Evolutionary conservation across 2,113 vertebrate genomes (phyloP), one percentile per base, ranked within the genome.

Genomic region (Merops nubicus): DNA sequence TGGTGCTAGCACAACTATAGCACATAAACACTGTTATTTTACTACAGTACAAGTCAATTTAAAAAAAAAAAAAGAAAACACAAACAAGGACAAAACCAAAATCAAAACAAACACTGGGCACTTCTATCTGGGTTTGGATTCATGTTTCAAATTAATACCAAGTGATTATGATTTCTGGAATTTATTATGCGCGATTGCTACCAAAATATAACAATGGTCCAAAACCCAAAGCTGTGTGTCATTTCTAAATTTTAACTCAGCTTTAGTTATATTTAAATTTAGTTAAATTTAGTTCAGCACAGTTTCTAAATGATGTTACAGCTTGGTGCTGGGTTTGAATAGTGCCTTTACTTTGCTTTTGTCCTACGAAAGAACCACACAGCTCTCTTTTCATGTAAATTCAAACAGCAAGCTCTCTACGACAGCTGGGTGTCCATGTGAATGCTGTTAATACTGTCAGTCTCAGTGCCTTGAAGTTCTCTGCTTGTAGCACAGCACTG

Each of bases 311-410:
- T 93, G 40, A 74, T 65, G 45, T 69, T 77, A 33, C 25, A 79
- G 26, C 42, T 81, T 91, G 86, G 38, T 64, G 72, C 9, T 28
- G 14, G 12, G 13, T 83, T 93, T 70, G 45, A 81, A 63, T 33
- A 63, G n/a, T 67, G 93, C 20, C 26, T 90, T 91, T 85, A 53
- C 33, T 85, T 91, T 72, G 19, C 36, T 88, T 95, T 80, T 92
- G 20, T 93, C 15, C 56, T 74, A 16, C 25, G 33, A 65, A 77
- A 51, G 47, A 92, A 77, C n/a, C 34, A 38, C 63, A 38, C n/a
- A 77, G 33, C 38, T 45, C 5, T 83, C 79, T 84, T 42, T 86
- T 73, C 20, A 74, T 70, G 34, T 47, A 89, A 74, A 92, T 77
- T 88, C 50, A 70, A 88, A 57, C 18, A 56, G 17, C 21, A 76